phyloP scores from a whole-genome alignment of 2,113 vertebrate genomes.

The Syngnathus floridae region DNA sequence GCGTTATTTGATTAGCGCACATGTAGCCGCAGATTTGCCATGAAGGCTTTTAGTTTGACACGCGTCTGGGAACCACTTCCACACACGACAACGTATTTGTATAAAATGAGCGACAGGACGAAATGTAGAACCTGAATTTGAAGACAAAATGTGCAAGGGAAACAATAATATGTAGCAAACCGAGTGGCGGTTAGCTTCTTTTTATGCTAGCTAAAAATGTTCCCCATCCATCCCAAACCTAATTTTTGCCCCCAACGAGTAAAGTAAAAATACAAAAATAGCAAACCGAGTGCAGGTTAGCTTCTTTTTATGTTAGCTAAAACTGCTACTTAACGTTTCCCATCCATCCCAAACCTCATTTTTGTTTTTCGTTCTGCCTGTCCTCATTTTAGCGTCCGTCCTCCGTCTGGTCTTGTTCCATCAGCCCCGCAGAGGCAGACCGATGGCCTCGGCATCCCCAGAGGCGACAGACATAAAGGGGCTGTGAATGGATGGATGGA shows the following conservation, averaged over 20 bases:
- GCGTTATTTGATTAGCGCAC: conserved; percentile 61
- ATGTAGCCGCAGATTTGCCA: conserved; percentile 47
- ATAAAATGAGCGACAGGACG: conserved; percentile 11
- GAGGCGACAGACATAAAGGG: conserved; percentile 62
- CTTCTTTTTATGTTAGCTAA: too few relatives aligned
- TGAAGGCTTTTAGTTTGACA: conserved; percentile 37
- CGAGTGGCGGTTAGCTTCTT: too few relatives aligned
- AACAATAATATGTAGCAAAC: too few relatives aligned
- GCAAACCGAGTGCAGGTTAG: neutral
- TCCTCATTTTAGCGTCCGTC: conserved; percentile 43
- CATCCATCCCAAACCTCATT: neutral
- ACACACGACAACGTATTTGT: conserved; percentile 32
- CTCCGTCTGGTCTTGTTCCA: conserved; percentile 57
- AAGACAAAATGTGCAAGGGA: too few relatives aligned
- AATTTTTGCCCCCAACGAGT: too few relatives aligned
- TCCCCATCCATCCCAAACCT: too few relatives aligned
- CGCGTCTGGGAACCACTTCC: conserved; percentile 45
- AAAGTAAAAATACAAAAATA: neutral
- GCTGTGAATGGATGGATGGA: conserved; percentile 57
- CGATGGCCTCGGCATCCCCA: conserved; percentile 54
- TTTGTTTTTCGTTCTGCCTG: conserved; percentile 36
- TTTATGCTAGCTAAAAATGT: too few relatives aligned
- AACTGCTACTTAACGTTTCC: neutral
- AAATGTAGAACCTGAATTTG: too few relatives aligned
- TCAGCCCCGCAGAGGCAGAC: conserved; percentile 47